phyloP scores from a whole-genome alignment of 2,888 invertebrate species.

The Nymphalis polychloros region DNA sequence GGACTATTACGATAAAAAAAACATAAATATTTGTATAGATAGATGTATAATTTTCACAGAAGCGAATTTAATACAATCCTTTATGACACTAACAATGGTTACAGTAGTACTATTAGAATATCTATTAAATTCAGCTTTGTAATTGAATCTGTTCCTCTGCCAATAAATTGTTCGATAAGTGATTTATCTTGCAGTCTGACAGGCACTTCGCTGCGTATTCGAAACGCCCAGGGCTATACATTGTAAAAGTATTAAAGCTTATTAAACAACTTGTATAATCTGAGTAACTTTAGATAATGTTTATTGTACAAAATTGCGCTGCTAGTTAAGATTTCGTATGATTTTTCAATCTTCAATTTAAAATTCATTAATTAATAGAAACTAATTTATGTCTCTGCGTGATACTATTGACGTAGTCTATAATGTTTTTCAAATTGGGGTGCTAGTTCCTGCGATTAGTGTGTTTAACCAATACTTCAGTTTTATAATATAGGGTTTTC shows the following conservation, averaged over 20 bases:
- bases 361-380: too few relatives aligned
- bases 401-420: too few relatives aligned
- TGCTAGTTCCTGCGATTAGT: too few relatives aligned
- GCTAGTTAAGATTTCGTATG: not conserved
- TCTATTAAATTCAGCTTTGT: constrained; percentile 47
- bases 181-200: constrained; percentile 49
- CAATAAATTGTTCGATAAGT: constrained; percentile 52
- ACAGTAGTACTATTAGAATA: constrained; percentile 41
- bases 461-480: too few relatives aligned
- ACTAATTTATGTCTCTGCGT: too few relatives aligned
- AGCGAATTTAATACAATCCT: not conserved
- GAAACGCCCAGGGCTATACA: constrained; percentile 34
- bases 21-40: too few relatives aligned
- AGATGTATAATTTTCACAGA: not conserved
- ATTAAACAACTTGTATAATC: constrained; percentile 18
- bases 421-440: too few relatives aligned
- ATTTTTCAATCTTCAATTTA: too few relatives aligned
- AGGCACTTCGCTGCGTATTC: constrained; percentile 44
- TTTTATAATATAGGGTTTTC: too few relatives aligned
- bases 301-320: not conserved
- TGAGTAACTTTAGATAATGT: not conserved
- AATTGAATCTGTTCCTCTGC: constrained; percentile 52
- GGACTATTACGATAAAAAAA: too few relatives aligned
- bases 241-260: constrained; percentile 35
- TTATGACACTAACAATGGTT: constrained; percentile 15